Conservation (phyloP, 2,888 invertebrate species). For the Zygaena filipendulae region DNA sequence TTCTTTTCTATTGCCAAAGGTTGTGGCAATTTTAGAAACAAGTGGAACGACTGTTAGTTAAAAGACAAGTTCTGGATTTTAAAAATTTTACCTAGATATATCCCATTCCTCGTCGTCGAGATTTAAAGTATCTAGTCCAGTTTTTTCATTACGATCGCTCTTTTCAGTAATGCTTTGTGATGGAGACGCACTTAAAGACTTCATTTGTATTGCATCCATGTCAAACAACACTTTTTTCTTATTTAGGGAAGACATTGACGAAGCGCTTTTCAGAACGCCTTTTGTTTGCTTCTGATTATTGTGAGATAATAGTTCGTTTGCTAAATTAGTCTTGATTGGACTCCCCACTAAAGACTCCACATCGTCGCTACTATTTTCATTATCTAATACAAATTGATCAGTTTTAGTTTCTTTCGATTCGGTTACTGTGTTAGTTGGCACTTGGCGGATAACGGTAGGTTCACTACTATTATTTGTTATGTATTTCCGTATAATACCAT, state of each 20-base stretch:
- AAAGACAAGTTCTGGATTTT: too few relatives aligned
- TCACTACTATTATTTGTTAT: conserved; percentile 21
- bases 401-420: conserved; percentile 12
- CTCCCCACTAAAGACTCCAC: conserved; percentile 29
- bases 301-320: conserved; percentile 31
- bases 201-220: conserved; percentile 67
- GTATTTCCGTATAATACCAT: conserved; percentile 24
- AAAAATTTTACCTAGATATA: conserved; percentile 67
- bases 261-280: conserved; percentile 69
- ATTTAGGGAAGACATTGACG: conserved; percentile 61
- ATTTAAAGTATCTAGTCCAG: conserved; percentile 44
- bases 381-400: conserved; percentile 11
- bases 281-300: conserved; percentile 44
- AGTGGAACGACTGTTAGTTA: too few relatives aligned
- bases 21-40: too few relatives aligned
- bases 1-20: too few relatives aligned
- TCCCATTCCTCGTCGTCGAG: conserved; percentile 64
- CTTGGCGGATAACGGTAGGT: conserved; percentile 24
- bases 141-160: conserved; percentile 42
- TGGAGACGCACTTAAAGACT: conserved; percentile 62
- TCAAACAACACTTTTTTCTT: conserved; percentile 75
- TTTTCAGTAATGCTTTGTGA: conserved; percentile 56
- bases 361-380: conserved; percentile 31
- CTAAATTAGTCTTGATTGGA: conserved; percentile 26
- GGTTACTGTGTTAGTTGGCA: conserved; percentile 30